These are phyloP conservation scores for Ophiothrix spiculata DNA, from an alignment of 35 echinoderm and acorn worm genomes.

Conservation along the genomic window DNA sequence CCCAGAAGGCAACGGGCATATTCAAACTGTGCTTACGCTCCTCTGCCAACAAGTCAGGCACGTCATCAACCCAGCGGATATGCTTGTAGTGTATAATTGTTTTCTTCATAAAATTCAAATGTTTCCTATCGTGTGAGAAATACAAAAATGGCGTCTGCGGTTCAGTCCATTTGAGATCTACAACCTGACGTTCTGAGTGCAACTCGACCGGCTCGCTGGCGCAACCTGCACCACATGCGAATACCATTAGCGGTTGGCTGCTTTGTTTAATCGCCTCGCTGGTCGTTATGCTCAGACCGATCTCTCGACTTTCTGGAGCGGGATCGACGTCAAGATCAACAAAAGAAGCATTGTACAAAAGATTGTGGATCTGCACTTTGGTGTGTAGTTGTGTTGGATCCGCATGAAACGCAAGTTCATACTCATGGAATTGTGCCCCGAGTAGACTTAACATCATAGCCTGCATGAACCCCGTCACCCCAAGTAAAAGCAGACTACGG, in stretches of 20 bases:
- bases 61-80: slow-evolving; percentile 59
- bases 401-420: slow-evolving; percentile 91
- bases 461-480: slow-evolving; percentile 74
- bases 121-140: slow-evolving; percentile 81
- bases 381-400: slow-evolving; percentile 69
- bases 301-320: slow-evolving; percentile 47
- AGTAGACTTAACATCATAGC: slow-evolving; percentile 91
- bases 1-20: slow-evolving; percentile 78
- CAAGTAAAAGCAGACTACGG: slow-evolving; percentile 49
- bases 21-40: slow-evolving; percentile 64
- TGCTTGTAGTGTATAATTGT: slow-evolving; percentile 84
- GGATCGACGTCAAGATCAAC: slow-evolving; percentile 69
- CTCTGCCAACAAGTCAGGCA: slow-evolving; percentile 16
- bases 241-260: slow-evolving; percentile 47
- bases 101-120: slow-evolving; percentile 62
- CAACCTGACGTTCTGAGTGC: slow-evolving; percentile 23
- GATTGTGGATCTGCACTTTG: slow-evolving; percentile 67
- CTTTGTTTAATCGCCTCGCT: slow-evolving; percentile 37
- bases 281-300: slow-evolving; percentile 47
- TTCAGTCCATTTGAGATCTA: slow-evolving; percentile 82
- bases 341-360: slow-evolving; percentile 70
- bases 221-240: slow-evolving; percentile 82
- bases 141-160: slow-evolving; percentile 88
- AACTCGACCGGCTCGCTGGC: slow-evolving; percentile 47
- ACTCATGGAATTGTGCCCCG: slow-evolving; percentile 78